Base-by-base conservation (phyloP, 1,140 invertebrate genomes). In the Aleiodes sp. region DNA sequence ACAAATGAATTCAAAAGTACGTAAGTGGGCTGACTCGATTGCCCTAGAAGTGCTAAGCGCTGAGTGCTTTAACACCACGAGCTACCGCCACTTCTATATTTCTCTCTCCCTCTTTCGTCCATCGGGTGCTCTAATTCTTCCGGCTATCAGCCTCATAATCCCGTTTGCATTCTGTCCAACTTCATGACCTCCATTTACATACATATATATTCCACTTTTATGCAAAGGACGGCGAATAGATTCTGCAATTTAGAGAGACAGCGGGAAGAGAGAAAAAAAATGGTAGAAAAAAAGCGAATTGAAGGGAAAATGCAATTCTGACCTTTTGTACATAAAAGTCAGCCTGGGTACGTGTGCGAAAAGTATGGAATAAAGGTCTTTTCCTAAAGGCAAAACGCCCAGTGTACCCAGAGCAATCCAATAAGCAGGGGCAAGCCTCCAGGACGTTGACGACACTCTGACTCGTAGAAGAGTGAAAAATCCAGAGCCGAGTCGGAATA, bases 321-420 rank as follows among this genome's bases (percentile, higher is more conserved):
- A 57, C 66, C 39, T 43, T 43, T 43, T 35, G 52, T 24, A 43
- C 46, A 67, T 61, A 8, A 60, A 69, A n/a, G n/a, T n/a, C n/a
- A n/a, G 7, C 31, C 19, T 26, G 57, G 35, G 29, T 14, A 64
- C 41, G 43, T 37, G 35, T 16, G 14, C 9, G 70, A 77, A 76
- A 75, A 72, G 70, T 43, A 43, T 16, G 39, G 14, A 43, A 43
- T 43, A 43, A 16, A 16, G 39, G 39, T 16, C 70, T 75, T 72
- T 67, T 35, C 57, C 65, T 76, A 76, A 76, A 71, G 73, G 68
- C 70, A 72, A 76, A 80, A 78, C 76, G 68, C 71, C 70, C 43
- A 21, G 12, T 33, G 65, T 52, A 68, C 60, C 64, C 46, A 61
- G 72, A 72, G 72, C 76, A 80, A 81, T 80, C 76, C 77, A 81